These are phyloP conservation scores for Manis crassicaudata DNA, from an alignment of 2,797 vertebrate genomes.

Conservation along the genomic window DNA sequence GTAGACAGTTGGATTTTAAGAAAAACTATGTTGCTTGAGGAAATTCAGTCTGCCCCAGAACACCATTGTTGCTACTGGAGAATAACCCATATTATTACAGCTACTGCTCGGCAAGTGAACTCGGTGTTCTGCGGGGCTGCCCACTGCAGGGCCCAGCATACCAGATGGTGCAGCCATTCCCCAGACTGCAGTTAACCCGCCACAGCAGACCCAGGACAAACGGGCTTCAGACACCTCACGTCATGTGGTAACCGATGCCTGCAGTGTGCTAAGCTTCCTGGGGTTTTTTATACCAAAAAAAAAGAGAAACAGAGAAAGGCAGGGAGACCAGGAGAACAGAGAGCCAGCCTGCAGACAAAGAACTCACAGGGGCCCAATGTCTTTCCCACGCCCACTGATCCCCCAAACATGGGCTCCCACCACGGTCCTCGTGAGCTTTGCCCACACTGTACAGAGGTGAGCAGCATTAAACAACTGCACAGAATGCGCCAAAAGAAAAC, in stretches of 20 bases:
- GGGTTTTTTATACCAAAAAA: neutral
- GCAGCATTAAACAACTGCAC: neutral
- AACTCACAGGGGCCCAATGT: neutral
- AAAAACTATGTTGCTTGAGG: neutral
- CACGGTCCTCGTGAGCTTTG: conserved; percentile 2
- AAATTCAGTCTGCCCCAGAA: neutral
- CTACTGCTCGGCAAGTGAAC: neutral
- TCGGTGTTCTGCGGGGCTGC: no score
- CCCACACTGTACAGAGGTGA: neutral
- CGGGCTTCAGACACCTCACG: neutral
- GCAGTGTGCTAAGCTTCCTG: neutral
- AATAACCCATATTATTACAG: neutral
- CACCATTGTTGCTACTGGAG: neutral
- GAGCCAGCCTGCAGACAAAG: neutral
- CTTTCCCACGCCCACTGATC: neutral
- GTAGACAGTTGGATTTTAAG: neutral
- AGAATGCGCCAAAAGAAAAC: conserved; percentile 21
- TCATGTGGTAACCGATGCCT: neutral
- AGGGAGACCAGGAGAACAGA: neutral
- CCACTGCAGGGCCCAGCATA: neutral
- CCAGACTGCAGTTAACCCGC: neutral
- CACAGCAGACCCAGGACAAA: no score
- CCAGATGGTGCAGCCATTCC: neutral
- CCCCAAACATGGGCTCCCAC: neutral
- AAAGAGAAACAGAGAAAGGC: no score